A percentile compares a stretch with the other conserved stretches of the same genome.
Conservation (phyloP, 2,113 vertebrate genomes). For the Grammatotria lemairii region DNA sequence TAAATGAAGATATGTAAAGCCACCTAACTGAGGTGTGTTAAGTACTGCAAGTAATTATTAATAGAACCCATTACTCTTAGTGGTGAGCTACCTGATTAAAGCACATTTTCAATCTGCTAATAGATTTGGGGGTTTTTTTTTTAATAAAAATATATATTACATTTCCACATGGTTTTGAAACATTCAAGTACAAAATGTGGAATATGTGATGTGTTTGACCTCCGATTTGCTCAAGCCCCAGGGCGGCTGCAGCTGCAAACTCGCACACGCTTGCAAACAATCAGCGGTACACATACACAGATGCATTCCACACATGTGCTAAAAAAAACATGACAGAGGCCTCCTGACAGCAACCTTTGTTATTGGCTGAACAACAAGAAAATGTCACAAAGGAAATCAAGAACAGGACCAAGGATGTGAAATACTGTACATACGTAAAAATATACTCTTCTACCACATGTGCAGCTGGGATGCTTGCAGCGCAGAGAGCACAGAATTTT, state of each 20-base stretch:
- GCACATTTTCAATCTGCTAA: background rate
- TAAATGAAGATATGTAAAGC: background rate
- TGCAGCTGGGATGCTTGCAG: background rate
- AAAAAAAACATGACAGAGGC: background rate
- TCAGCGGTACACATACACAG: background rate
- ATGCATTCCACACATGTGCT: background rate
- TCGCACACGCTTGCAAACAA: background rate
- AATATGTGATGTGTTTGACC: background rate
- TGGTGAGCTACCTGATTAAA: background rate
- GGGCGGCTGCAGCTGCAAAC: background rate
- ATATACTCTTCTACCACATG: background rate
- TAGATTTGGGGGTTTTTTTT: accelerated
- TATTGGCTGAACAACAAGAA: background rate
- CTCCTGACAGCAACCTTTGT: background rate
- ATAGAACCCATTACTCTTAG: background rate
- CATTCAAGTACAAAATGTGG: background rate
- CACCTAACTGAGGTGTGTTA: background rate
- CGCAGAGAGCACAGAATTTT: background rate
- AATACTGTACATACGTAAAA: background rate
- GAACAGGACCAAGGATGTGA: background rate
- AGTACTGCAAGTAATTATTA: background rate
- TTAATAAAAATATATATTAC: background rate
- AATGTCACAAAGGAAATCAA: background rate
- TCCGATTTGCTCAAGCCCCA: background rate
- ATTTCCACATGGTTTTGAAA: background rate